Evolutionary conservation across 2,113 vertebrate genomes (phyloP), one percentile per base, ranked within the genome.

Genomic region (Euleptes europaea): DNA sequence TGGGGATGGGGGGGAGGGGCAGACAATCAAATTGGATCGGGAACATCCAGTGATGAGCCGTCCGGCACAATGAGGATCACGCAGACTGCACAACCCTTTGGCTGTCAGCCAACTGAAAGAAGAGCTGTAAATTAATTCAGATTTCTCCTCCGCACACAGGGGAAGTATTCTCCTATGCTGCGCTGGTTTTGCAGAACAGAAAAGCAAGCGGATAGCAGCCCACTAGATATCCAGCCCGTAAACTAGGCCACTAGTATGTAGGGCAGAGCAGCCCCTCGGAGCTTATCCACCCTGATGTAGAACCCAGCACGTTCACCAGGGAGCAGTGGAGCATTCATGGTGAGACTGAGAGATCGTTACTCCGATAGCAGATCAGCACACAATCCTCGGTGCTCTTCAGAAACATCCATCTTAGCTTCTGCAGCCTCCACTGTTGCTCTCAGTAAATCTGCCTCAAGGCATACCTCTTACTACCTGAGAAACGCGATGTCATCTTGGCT

Each of bases 191-290:
- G n/a, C 15, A 11, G 31, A 35, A 73, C 38, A 13, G 87, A 76
- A 75, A 82, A 72, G 38, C 74, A 74, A 33, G 44, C 19, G 65
- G 3, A 28, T 23, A 87, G 79, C 57, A 73, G 14, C 0, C 5
- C 73, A 78, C 35, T 74, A 57, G 84, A 77, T 28, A 38, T 1
- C 40, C 65, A 77, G 69, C 1, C 51, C 80, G 77, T 84, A 88
- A 93, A 94, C 21, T 90, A 90, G 92, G 92, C 76, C 91, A 83
- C 1, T 21, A 78, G 72, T 91, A 90, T 94, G 89, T 82, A 93
- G 92, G 89, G 85, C 93, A 94, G 13, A 70, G 86, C 67, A 89
- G 72, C 80, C 86, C 92, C 90, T 90, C 0, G 71, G 92, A 93
- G 90, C 92, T 92, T 40, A 83, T 86, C 86, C 84, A 80, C 84